Evolutionary conservation across 2,888 invertebrate genomes (phyloP).

Genomic region (Venusia cambrica): DNA sequence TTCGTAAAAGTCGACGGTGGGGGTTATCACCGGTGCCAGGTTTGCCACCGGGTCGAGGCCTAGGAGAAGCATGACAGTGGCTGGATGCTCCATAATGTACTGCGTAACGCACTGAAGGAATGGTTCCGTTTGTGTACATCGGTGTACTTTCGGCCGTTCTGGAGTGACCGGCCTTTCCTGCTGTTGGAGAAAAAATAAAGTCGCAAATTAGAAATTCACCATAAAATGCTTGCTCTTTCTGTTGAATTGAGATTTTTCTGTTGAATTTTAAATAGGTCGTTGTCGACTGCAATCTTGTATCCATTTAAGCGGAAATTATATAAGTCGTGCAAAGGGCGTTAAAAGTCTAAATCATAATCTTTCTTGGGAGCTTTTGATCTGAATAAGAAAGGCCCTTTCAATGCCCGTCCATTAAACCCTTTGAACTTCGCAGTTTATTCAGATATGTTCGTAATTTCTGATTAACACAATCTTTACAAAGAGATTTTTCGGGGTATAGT

Average conservation of each 20-base stretch:
- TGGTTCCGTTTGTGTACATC: constrained; percentile 83
- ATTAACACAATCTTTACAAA: constrained; percentile 10
- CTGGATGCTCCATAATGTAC: constrained; percentile 87
- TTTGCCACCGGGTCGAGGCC: constrained; percentile 84
- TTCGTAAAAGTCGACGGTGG: constrained; percentile 73
- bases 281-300: constrained; percentile 3
- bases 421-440: constrained; percentile 16
- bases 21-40: constrained; percentile 59
- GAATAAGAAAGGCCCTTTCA: constrained; percentile 7
- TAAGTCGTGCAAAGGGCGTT: constrained; percentile 3
- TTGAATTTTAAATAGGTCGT: no score
- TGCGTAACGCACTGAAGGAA: constrained; percentile 81
- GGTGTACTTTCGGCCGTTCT: constrained; percentile 61
- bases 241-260: no score
- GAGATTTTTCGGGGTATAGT: constrained; percentile 10
- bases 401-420: constrained; percentile 11
- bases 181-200: constrained; percentile 37
- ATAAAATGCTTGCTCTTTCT: no score
- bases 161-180: constrained; percentile 66
- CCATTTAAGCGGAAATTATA: constrained; percentile 10
- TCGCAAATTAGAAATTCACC: no score
- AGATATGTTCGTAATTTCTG: constrained; percentile 13
- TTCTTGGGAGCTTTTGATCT: constrained; percentile 8
- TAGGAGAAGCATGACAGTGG: constrained; percentile 85
- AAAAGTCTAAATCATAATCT: constrained; percentile 11